phyloP scores from a whole-genome alignment of 2,797 vertebrate genomes.

The Lycodopsis pacificus region DNA sequence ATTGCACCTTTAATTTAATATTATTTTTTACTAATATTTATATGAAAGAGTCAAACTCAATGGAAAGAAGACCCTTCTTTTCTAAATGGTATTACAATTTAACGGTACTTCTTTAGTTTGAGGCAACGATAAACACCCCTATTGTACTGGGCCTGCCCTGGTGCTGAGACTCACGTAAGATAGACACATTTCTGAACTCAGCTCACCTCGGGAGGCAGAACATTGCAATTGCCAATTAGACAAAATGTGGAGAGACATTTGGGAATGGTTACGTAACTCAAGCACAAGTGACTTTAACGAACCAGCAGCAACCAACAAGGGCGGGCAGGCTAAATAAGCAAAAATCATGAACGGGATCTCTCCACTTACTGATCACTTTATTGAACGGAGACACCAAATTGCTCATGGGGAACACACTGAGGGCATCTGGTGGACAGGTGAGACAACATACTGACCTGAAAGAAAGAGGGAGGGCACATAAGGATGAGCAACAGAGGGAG shows the following conservation, averaged over 20 bases:
- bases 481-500: background rate
- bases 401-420: conserved; percentile 42
- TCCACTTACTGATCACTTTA: background rate
- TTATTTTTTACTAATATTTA: background rate
- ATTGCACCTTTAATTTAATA: background rate
- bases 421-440: conserved; percentile 72
- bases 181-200: background rate
- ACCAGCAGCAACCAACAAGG: background rate
- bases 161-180: background rate
- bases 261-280: background rate
- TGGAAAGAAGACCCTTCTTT: background rate
- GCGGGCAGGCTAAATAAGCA: background rate
- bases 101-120: background rate
- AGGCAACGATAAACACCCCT: background rate
- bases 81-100: background rate
- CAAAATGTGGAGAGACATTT: background rate
- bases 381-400: background rate
- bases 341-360: background rate
- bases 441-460: conserved; percentile 24
- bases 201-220: background rate
- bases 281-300: background rate
- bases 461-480: background rate
- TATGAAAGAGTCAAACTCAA: background rate
- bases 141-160: background rate
- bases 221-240: background rate